Percentiles rank a stretch among this genome's conserved stretches.
phyloP scores from a whole-genome alignment of 2,888 invertebrate genomes.

The Chloroclysta siterata region DNA sequence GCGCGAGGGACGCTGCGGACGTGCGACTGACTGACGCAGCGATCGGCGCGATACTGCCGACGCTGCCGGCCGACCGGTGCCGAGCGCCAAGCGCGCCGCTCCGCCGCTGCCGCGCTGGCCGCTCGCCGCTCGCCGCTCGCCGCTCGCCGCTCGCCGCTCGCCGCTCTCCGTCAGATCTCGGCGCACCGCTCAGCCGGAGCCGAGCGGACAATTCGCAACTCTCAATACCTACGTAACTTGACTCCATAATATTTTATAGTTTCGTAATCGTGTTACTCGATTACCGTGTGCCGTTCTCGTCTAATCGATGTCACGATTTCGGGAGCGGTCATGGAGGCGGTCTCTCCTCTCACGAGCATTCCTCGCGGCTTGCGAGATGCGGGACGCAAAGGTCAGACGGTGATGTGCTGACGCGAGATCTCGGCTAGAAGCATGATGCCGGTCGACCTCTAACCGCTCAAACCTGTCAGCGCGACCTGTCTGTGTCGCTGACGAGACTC shows the following conservation, averaged over 20 bases:
- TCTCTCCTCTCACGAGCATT: constrained; percentile 50
- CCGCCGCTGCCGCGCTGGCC: constrained; percentile 37
- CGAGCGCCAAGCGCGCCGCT: background rate
- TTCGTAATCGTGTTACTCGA: constrained; percentile 80
- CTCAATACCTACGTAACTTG: constrained; percentile 76
- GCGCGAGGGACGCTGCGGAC: constrained; percentile 43
- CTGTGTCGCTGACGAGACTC: constrained; percentile 32
- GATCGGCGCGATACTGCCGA: constrained; percentile 60
- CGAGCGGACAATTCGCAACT: constrained; percentile 64
- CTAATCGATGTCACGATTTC: constrained; percentile 80
- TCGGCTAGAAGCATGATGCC: constrained; percentile 34
- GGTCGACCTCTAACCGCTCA: constrained; percentile 43
- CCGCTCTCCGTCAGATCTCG: no score
- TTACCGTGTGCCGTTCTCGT: constrained; percentile 72
- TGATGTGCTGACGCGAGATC: constrained; percentile 25
- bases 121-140: constrained; percentile 31
- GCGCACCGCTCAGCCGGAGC: no score
- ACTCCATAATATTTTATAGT: constrained; percentile 81
- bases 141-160: constrained; percentile 39
- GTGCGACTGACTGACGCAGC: constrained; percentile 45
- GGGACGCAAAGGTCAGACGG: constrained; percentile 54
- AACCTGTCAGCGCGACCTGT: constrained; percentile 40
- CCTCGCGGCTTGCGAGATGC: constrained; percentile 37
- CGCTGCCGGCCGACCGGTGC: background rate
- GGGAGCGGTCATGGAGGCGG: constrained; percentile 65